Base-by-base conservation (phyloP, 1,140 invertebrate genomes). In the Achroia grisella region DNA sequence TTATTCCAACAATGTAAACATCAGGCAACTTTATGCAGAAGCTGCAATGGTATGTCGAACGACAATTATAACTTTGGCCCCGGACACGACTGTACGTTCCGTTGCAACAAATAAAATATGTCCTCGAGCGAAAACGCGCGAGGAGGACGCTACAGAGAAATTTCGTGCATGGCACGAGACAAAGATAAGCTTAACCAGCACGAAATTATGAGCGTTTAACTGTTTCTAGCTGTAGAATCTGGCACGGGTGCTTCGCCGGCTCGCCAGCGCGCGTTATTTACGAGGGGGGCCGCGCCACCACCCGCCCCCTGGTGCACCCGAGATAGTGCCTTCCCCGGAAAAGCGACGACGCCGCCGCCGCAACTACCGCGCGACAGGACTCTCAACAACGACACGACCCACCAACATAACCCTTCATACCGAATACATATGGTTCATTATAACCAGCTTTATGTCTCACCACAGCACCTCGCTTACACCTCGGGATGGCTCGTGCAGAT, bases 191-290 rank as follows among this genome's bases (percentile, higher is more conserved):
- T 82, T 82, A 85, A 85, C 81, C 77, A 80, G 78, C 73, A 75
- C 77, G 77, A 80, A 85, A 85, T 85, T 85, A 85, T 85, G 81
- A 85, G 75, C 81, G 78, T 82, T 85, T 82, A 85, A 85, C 81
- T 85, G 78, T 85, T 85, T 85, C 78, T 81, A 85, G 80, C 81
- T 78, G 78, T 75, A 84, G 78, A 79, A 85, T 85, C 80, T 85
- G 80, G 80, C 78, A 80, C 73, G 74, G 70, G 71, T 62, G 80
- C 78, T 80, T 84, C 74, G 80, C 80, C 80, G 71, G 78, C 78
- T 80, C 80, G 78, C 80, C 78, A 75, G 75, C 69, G 69, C 73
- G 70, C 72, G 80, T 84, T 82, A 80, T 84, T 84, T 84, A 84
- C 78, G 80, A 80, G 65, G 76, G 79, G 80, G 43, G 46, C 50